Conservation (phyloP, 2,888 invertebrate genomes). For the Clitarchus hookeri region DNA sequence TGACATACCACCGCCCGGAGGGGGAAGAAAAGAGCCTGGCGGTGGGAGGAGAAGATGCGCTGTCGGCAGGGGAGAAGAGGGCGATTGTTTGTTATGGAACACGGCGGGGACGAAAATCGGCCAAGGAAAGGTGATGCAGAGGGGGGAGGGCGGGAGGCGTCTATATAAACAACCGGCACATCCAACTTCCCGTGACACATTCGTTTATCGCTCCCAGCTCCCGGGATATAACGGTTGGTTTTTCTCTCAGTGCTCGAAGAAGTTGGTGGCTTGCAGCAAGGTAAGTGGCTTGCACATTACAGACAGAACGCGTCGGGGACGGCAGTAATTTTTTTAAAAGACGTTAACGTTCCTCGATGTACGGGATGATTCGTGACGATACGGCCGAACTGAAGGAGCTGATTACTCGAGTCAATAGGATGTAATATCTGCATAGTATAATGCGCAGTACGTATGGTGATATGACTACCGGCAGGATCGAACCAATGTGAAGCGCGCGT, state of each 20-base stretch:
- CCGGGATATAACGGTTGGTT: neutral
- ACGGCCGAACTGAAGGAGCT: too few species aligned
- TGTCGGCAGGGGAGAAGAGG: neutral
- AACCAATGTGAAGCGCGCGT: too few species aligned
- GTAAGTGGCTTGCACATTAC: neutral
- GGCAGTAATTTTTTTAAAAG: too few species aligned
- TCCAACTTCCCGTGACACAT: neutral
- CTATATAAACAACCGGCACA: neutral
- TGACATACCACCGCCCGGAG: neutral
- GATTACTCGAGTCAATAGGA: too few species aligned
- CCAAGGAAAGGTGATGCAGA: neutral
- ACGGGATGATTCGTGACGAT: too few species aligned
- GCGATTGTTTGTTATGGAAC: neutral
- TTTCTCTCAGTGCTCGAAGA: neutral
- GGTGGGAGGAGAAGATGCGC: too few species aligned
- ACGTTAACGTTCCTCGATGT: too few species aligned
- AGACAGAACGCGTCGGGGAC: too few species aligned
- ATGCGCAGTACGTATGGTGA: too few species aligned
- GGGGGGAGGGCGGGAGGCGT: neutral
- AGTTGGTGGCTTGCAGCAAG: neutral
- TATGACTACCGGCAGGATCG: too few species aligned
- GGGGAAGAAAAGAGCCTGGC: neutral
- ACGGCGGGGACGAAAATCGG: neutral
- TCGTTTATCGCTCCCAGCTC: neutral
- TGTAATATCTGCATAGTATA: too few species aligned